Conservation (phyloP, 2,888 invertebrate genomes). For the Cacoxenus indagator region DNA sequence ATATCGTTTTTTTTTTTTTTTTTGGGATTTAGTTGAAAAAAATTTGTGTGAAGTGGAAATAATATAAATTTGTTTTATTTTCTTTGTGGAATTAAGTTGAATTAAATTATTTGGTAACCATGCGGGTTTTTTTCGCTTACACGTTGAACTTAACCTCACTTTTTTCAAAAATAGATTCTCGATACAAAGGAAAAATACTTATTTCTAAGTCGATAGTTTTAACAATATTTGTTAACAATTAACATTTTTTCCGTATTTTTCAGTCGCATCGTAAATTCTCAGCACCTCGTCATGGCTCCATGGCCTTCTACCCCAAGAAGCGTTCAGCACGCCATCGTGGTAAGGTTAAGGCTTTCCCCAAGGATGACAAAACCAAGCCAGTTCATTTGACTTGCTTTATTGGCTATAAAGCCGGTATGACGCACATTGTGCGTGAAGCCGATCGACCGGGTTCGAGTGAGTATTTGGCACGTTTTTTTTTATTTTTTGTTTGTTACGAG, state of each 20-base stretch:
- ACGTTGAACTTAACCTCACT: too few species aligned
- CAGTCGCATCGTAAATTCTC: constrained; percentile 99
- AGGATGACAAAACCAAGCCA: constrained; percentile 95
- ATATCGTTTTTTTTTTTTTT: not conserved
- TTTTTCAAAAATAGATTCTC: too few species aligned
- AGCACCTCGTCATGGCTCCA: constrained; percentile 99
- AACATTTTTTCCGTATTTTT: constrained; percentile 59
- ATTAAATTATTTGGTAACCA: too few species aligned
- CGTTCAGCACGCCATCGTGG: constrained; percentile 96
- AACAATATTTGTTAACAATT: constrained; percentile 11
- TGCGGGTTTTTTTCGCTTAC: too few species aligned
- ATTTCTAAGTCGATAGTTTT: too few species aligned
- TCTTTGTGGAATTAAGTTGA: too few species aligned
- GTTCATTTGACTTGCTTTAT: constrained; percentile 98
- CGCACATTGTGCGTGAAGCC: constrained; percentile 98
- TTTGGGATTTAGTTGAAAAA: too few species aligned
- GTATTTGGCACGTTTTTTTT: constrained; percentile 72
- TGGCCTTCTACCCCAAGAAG: constrained; percentile 99
- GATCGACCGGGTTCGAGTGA: constrained; percentile 98
- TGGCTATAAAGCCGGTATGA: constrained; percentile 99
- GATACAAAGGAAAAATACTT: too few species aligned
- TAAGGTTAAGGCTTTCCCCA: constrained; percentile 99
- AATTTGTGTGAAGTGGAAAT: too few species aligned
- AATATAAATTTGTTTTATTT: too few species aligned
- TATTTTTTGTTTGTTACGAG: not conserved